Base-by-base conservation (phyloP, 2,888 invertebrate species). In the Ornithoptera priamus region DNA sequence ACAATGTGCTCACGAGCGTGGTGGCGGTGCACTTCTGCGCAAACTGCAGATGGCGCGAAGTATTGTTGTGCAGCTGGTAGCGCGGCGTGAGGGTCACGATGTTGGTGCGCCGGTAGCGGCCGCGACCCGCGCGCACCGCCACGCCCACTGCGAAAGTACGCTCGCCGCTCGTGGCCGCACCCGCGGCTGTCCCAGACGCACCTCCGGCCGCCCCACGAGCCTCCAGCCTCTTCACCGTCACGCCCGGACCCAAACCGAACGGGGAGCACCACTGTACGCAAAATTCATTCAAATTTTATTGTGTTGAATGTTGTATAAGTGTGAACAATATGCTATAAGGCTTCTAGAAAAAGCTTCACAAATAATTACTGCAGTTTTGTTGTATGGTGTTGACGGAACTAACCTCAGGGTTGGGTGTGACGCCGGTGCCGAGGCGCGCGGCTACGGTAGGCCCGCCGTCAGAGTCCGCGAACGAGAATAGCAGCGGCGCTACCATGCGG, bases 41-140 rank as follows among this genome's bases (percentile, higher is more conserved):
- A 84, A 99, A 96, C 81, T 97, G 96, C 77, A 99, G 92, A 67
- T 95, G 95, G 78, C 94, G 93, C 20, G 93, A 90, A 72, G 95
- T 97, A 85, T 96, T 95, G 91, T 99, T 99, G 89, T 98, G 97
- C 70, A 99, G 93, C 87, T 98, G 97, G 91, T 96, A 99, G 75
- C 98, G 94, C 56, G 99, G 98, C 20, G 98, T 96, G 77, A 99
- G 94, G 7, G 98, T 98, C 50, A 99, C 97, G 77, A 99, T 97
- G 83, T 96, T 97, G 46, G 99, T 99, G 81, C 96, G 95, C 12
- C 97, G 94, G 92, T 99, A 98, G 77, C 97, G 94, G 57, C 98
- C 98, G 77, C 97, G 94, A 0, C 99, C 99, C 61, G 95, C 94
- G 70, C 97, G 94, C 67, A 98, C 96, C 81, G 97, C 96, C 74